Conservation (phyloP, 2,113 vertebrate species). For the Engystomops pustulosus region DNA sequence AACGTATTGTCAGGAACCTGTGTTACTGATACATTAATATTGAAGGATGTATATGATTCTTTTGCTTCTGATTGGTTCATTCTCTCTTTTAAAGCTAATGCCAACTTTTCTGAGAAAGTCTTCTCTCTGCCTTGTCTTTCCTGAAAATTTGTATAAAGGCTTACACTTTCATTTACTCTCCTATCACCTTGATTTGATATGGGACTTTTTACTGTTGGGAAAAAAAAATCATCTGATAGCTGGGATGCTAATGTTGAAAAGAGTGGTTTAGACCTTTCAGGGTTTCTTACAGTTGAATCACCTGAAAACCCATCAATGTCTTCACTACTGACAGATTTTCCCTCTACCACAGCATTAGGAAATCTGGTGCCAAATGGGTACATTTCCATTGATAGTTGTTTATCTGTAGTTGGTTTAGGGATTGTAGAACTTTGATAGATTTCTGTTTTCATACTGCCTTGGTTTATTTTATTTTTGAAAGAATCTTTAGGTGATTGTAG, state of each 20-base stretch:
- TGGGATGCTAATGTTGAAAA: not conserved
- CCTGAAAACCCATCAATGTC: conserved; percentile 38
- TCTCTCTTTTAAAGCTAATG: conserved; percentile 23
- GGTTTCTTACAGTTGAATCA: not conserved
- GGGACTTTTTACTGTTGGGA: conserved; percentile 31
- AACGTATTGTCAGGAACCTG: conserved; percentile 27
- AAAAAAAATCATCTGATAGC: conserved; percentile 47
- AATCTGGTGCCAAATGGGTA: not conserved
- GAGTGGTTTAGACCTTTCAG: not conserved
- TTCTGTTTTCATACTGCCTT: not conserved
- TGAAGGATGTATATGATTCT: not conserved
- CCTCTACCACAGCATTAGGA: not conserved
- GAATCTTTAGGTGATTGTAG: not conserved
- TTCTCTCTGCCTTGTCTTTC: conserved; percentile 55
- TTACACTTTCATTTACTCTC: not conserved
- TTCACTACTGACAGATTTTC: not conserved
- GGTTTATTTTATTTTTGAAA: not conserved
- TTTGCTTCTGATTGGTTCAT: not conserved
- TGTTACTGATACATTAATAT: not conserved
- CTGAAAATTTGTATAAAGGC: conserved; percentile 34
- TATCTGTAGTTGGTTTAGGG: not conserved
- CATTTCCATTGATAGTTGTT: not conserved
- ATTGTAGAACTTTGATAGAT: not conserved
- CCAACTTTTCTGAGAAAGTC: conserved; percentile 41
- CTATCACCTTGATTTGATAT: not conserved